Evolutionary conservation across 2,113 vertebrate species (phyloP), one percentile per base, ranked within the genome.

Genomic region (Pseudorasbora parva): DNA sequence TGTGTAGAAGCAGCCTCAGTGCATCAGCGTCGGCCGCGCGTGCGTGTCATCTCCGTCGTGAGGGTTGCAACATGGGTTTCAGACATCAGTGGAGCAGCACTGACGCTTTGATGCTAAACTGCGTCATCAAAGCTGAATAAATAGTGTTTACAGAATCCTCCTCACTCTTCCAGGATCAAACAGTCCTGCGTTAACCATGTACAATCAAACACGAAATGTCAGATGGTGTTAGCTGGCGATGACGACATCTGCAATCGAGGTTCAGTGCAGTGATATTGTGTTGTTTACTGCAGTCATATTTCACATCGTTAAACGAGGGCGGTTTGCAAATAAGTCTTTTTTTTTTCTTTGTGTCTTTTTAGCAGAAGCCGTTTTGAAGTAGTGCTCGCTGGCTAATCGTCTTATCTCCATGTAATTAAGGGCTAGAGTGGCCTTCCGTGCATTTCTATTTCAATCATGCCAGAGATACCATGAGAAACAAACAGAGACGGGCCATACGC

Each of bases 361-460:
- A 88, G 88, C 90, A 85, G 88, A 86, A 88, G 90, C 88, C 77
- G 83, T 92, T 90, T 88, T 92, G 89, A 92, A 93, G 90, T 90
- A 88, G 86, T 88, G 84, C 80, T 86, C 84, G 86, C 91, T 90
- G 86, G 90, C 89, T 92, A 91, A 89, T 90, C 87, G 85, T 88
- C 90, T 92, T 90, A 91, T 92, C 92, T 92, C 87, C 83, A 86
- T 91, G 90, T 93, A 92, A 93, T 93, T 93, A 93, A 90, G 88
- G 89, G 88, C 59, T 17, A 83, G 60, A 82, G 81, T 83, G 72
- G 75, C 79, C 59, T 74, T 82, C 62, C 86, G 59, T 43, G 54
- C 83, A 73, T 80, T 82, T 86, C 84, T 85, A 71, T 86, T 60
- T 83, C 78, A 87, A 84, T 86, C 74, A 74, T 75, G 76, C 87